Evolutionary conservation across 2,797 vertebrate genomes (phyloP).

Genomic region (Enteromius mattozi): DNA sequence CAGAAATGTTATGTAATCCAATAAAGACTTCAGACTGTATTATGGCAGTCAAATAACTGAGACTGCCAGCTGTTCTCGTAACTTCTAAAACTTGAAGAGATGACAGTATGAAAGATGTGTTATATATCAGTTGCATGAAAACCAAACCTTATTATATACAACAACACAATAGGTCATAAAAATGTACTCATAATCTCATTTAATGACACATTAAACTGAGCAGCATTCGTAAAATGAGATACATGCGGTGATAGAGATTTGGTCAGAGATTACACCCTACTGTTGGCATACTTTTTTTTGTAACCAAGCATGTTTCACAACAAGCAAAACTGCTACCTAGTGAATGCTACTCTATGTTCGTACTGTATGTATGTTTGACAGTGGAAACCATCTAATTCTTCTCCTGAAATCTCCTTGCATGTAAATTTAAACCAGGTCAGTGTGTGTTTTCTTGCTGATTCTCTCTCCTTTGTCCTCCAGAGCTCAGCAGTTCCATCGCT

Average conservation of each 20-base stretch:
- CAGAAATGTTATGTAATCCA: constrained; percentile 75
- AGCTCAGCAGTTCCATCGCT: constrained; percentile 72
- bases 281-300: constrained; percentile 12
- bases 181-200: constrained; percentile 3
- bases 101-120: constrained; percentile 28
- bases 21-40: constrained; percentile 74
- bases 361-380: constrained; percentile 37
- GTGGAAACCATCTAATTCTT: constrained; percentile 52
- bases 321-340: constrained; percentile 16
- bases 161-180: not conserved
- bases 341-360: constrained; percentile 40
- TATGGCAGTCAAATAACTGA: constrained; percentile 66
- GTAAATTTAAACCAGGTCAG: constrained; percentile 68
- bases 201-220: constrained; percentile 17
- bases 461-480: constrained; percentile 59
- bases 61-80: constrained; percentile 56
- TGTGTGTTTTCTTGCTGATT: constrained; percentile 57
- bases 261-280: not conserved
- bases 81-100: constrained; percentile 40
- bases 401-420: constrained; percentile 36
- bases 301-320: not conserved
- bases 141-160: not conserved
- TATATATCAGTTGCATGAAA: not conserved
- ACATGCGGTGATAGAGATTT: not conserved
- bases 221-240: constrained; percentile 16